These are phyloP conservation scores for Pionites leucogaster DNA, from an alignment of 2,113 vertebrate genomes.

Conservation along the genomic window DNA sequence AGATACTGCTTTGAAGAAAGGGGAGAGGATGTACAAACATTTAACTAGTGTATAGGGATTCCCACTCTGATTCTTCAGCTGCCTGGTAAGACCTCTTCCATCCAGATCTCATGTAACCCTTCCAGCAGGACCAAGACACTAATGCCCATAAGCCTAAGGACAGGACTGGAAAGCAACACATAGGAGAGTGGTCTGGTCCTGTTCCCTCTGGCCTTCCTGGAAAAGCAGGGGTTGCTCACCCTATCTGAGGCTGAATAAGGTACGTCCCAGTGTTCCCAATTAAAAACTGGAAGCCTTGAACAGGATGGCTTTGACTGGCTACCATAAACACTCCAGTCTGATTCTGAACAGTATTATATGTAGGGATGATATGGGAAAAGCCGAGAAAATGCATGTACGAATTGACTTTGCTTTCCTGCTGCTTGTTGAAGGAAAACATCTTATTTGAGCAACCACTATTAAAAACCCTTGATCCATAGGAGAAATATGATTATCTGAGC, in stretches of 20 bases:
- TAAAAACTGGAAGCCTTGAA: background rate
- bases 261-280: background rate
- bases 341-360: background rate
- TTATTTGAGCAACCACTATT: background rate
- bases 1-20: background rate
- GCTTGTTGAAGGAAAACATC: background rate
- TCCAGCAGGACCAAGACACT: background rate
- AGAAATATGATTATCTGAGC: background rate
- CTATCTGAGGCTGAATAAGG: background rate
- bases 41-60: background rate
- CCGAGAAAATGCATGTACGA: background rate
- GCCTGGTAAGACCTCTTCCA: background rate
- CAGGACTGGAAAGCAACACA: background rate
- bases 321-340: background rate
- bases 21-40: background rate
- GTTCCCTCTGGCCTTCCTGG: background rate
- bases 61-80: background rate
- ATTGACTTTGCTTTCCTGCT: background rate
- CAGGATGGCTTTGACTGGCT: background rate
- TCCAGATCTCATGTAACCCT: background rate
- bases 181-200: background rate
- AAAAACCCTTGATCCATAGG: background rate
- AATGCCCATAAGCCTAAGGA: background rate
- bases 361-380: background rate
- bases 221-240: rapidly evolving